Evolutionary conservation across 2,797 vertebrate genomes (phyloP).

Genomic region (Pachyuromys duprasi): DNA sequence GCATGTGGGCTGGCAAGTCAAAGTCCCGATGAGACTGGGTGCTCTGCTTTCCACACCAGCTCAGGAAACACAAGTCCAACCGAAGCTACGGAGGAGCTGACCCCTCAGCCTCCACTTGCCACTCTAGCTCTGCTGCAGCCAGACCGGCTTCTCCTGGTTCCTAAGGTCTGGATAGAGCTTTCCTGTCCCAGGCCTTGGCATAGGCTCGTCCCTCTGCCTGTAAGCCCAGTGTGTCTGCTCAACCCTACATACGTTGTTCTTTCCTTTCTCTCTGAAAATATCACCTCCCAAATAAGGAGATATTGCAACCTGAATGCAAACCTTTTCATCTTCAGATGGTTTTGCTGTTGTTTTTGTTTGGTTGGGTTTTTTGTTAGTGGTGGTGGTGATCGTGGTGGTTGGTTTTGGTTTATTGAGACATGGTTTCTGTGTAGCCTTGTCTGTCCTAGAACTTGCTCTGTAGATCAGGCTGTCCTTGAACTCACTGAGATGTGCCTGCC

Average conservation of each 20-base stretch:
- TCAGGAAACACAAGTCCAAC: not conserved
- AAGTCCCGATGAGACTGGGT: not conserved
- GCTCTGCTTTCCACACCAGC: not conserved
- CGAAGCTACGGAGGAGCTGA: not conserved
- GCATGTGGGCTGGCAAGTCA: not conserved
- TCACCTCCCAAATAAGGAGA: not conserved
- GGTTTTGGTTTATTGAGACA: not conserved
- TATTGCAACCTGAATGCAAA: not conserved
- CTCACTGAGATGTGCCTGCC: not conserved
- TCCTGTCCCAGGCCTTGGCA: not conserved
- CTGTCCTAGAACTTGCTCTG: too few relatives aligned
- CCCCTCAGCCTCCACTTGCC: not conserved
- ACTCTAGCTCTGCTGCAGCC: not conserved
- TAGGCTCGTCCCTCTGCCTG: not conserved
- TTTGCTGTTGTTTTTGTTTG: not conserved
- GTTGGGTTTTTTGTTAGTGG: not conserved
- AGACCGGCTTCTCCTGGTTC: not conserved
- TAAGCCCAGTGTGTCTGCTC: not conserved
- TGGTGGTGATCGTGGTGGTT: not conserved
- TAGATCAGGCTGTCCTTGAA: not conserved
- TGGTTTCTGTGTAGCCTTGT: not conserved
- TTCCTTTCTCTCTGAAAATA: not conserved
- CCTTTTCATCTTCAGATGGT: not conserved
- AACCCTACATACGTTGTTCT: not conserved
- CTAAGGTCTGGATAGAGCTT: rapidly evolving